Evolutionary conservation across 1,140 invertebrate genomes (phyloP).

Genomic region (Harlomillsia oculata): DNA sequence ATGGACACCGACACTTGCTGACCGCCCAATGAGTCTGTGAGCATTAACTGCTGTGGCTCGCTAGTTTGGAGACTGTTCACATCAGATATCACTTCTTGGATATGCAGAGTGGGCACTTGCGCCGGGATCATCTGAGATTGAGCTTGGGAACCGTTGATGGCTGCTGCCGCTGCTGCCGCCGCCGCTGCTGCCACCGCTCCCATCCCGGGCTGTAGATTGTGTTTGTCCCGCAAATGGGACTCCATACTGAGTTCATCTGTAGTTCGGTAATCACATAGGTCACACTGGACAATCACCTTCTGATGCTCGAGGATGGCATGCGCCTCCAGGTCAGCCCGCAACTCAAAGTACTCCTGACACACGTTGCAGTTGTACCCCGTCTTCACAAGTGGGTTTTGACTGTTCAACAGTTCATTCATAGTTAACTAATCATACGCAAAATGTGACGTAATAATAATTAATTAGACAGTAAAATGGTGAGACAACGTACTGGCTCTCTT

Average conservation of each 20-base stretch:
- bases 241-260: slow-evolving; percentile 36
- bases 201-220: slow-evolving; percentile 40
- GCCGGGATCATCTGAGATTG: neutral
- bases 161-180: slow-evolving; percentile 29
- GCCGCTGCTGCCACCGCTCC: slow-evolving; percentile 36
- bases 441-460: neutral
- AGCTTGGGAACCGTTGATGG: neutral
- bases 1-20: neutral
- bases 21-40: neutral
- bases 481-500: slow-evolving; percentile 46
- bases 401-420: slow-evolving; percentile 5
- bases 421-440: neutral
- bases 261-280: slow-evolving; percentile 38
- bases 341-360: slow-evolving; percentile 39
- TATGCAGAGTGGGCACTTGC: neutral
- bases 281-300: slow-evolving; percentile 39
- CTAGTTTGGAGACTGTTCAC: neutral
- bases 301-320: slow-evolving; percentile 39
- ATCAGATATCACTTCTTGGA: neutral
- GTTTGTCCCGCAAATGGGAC: slow-evolving; percentile 36
- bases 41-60: neutral
- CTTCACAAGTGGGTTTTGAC: slow-evolving; percentile 36
- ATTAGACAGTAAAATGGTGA: neutral
- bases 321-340: slow-evolving; percentile 38
- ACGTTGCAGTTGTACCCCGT: slow-evolving; percentile 37